Percentiles rank a stretch among this genome's conserved stretches.
Evolutionary conservation across 1,140 invertebrate species (phyloP).

Genomic region (Drosophila tristis): DNA sequence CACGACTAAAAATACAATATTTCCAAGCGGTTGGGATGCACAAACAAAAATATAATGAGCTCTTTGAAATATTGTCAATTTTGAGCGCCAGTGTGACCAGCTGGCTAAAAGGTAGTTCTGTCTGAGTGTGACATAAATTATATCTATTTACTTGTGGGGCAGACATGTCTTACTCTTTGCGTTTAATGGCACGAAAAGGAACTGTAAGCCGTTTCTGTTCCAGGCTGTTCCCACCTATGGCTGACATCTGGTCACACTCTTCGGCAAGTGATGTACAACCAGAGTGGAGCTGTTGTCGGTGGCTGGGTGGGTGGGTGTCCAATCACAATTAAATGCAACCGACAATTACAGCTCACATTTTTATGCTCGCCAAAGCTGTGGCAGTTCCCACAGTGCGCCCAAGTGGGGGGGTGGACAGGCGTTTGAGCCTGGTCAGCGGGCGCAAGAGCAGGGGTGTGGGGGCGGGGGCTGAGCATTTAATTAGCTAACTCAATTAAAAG

Average conservation of each 20-base stretch:
- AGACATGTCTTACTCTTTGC: too few species aligned
- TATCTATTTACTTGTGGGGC: too few species aligned
- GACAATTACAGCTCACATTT: slow-evolving; percentile 70
- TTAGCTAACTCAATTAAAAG: slow-evolving; percentile 81
- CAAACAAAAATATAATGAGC: slow-evolving; percentile 13
- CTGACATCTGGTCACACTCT: background rate
- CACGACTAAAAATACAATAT: slow-evolving; percentile 11
- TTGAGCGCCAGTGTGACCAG: background rate
- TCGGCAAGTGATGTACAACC: background rate
- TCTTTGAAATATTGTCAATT: slow-evolving; percentile 4
- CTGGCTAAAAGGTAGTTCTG: too few species aligned
- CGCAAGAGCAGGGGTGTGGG: background rate
- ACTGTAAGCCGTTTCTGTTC: too few species aligned
- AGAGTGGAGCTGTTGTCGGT: too few species aligned
- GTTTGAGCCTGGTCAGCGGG: background rate
- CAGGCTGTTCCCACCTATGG: too few species aligned
- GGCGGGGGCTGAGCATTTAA: slow-evolving; percentile 53
- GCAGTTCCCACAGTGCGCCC: slow-evolving; percentile 62
- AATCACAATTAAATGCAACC: slow-evolving; percentile 80
- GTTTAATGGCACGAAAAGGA: too few species aligned
- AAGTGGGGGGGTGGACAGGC: slow-evolving; percentile 9
- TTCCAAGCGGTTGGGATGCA: slow-evolving; percentile 11
- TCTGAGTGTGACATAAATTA: too few species aligned
- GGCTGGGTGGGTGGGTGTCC: slow-evolving; percentile 43
- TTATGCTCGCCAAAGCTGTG: slow-evolving; percentile 71